Conservation (phyloP, 2,797 vertebrate genomes). For the Zenarchopterus dispar region DNA sequence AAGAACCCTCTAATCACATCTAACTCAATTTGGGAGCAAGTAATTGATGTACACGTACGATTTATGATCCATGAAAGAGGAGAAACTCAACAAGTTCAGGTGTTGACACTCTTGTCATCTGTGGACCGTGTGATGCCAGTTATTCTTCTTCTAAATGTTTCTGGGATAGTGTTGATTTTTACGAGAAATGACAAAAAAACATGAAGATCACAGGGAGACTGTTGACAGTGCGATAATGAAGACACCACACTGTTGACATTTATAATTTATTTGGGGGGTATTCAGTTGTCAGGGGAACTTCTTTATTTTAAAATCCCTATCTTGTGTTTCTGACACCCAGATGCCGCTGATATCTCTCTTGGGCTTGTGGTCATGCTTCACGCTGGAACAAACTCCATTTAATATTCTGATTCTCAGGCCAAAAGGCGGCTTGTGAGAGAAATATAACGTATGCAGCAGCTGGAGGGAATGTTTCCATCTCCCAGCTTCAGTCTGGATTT, state of each 20-base stretch:
- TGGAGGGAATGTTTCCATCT: slow-evolving; percentile 23
- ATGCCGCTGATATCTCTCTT: slow-evolving; percentile 27
- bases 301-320: slow-evolving; percentile 36
- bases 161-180: not conserved
- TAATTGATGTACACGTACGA: slow-evolving; percentile 52
- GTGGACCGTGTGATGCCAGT: slow-evolving; percentile 1
- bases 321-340: slow-evolving; percentile 31
- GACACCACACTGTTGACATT: slow-evolving; percentile 10
- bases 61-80: slow-evolving; percentile 55
- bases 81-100: slow-evolving; percentile 35
- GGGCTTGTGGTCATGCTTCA: slow-evolving; percentile 23
- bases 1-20: slow-evolving; percentile 66
- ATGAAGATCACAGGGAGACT: not conserved
- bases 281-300: slow-evolving; percentile 14
- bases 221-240: slow-evolving; percentile 2
- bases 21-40: slow-evolving; percentile 65
- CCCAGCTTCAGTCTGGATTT: slow-evolving; percentile 15
- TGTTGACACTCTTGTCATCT: slow-evolving; percentile 35
- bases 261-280: not conserved
- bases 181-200: slow-evolving; percentile 2
- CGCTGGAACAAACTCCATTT: slow-evolving; percentile 34
- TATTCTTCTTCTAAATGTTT: slow-evolving; percentile 12
- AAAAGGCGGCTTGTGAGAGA: slow-evolving; percentile 44
- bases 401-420: slow-evolving; percentile 49
- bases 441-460: slow-evolving; percentile 60